phyloP scores from a whole-genome alignment of 1,140 invertebrate species.

The Xylocopa sonorina region DNA sequence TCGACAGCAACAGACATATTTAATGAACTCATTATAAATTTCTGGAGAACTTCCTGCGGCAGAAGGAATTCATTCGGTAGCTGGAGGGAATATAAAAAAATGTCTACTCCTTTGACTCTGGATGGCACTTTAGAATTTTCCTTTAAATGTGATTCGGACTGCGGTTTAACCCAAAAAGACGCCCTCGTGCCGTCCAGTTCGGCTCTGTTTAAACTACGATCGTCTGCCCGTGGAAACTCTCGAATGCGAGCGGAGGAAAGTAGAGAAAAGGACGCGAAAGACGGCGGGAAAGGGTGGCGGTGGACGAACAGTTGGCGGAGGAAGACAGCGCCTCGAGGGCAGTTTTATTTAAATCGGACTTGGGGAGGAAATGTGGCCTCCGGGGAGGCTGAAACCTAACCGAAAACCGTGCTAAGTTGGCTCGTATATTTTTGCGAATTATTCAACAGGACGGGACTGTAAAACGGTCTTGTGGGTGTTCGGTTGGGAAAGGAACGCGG shows the following conservation, averaged over 20 bases:
- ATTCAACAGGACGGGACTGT: background rate
- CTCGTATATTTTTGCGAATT: constrained; percentile 40
- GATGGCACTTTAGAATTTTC: too few species aligned
- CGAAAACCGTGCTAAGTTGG: constrained; percentile 2
- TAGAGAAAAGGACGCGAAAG: background rate
- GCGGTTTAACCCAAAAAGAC: constrained; percentile 61
- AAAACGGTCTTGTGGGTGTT: background rate
- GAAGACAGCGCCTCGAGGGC: constrained; percentile 51
- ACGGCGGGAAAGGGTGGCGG: background rate
- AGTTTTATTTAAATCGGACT: constrained; percentile 66
- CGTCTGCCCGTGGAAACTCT: constrained; percentile 46
- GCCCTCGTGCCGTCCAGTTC: constrained; percentile 11
- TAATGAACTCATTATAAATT: too few species aligned
- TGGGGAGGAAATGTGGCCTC: constrained; percentile 37
- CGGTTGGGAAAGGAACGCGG: background rate
- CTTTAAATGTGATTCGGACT: constrained; percentile 76
- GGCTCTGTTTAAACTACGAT: background rate
- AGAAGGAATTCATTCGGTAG: too few species aligned
- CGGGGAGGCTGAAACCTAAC: background rate
- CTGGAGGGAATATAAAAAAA: too few species aligned
- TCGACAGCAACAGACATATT: too few species aligned
- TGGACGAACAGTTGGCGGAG: background rate
- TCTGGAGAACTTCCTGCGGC: too few species aligned
- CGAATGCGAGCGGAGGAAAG: background rate
- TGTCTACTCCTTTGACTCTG: too few species aligned